Conservation (phyloP, 35 echinoderm and acorn worm species). For the Eucidaris tribuloides region DNA sequence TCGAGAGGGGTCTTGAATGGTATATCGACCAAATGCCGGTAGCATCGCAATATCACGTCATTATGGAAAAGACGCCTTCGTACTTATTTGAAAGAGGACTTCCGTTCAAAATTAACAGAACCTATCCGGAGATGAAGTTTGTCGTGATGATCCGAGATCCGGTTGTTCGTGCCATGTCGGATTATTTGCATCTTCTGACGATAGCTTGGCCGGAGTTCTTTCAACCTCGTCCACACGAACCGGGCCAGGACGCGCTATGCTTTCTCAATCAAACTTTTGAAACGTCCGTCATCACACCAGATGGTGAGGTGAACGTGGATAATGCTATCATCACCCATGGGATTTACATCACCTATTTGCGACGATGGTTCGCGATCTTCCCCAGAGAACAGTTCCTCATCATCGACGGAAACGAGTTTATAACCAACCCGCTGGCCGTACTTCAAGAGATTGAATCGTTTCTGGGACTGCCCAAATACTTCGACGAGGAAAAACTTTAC, state of each 20-base stretch:
- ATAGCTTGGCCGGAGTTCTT: not conserved
- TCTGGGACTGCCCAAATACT: not conserved
- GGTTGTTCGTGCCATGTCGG: slow-evolving; percentile 20
- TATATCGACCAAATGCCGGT: slow-evolving; percentile 8
- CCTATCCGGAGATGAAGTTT: slow-evolving; percentile 1
- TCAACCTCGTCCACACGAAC: not conserved
- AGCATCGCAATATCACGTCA: not conserved
- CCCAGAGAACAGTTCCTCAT: slow-evolving; percentile 14
- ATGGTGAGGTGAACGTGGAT: not conserved
- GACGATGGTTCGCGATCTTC: slow-evolving; percentile 28
- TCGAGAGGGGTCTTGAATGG: not conserved
- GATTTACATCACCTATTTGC: slow-evolving; percentile 8
- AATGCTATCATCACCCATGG: slow-evolving; percentile 15
- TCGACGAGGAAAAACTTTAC: not conserved
- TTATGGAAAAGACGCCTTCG: slow-evolving; percentile 34
- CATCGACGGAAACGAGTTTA: slow-evolving; percentile 35
- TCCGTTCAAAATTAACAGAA: not conserved
- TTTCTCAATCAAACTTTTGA: slow-evolving; percentile 16
- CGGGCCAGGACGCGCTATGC: not conserved
- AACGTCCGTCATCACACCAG: not conserved
- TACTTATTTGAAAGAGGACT: slow-evolving; percentile 11
- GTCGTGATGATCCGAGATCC: slow-evolving; percentile 45
- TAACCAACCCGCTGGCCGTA: not conserved
- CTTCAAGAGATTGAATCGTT: not conserved
- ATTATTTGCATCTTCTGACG: slow-evolving; percentile 27